Evolutionary conservation across 2,113 vertebrate genomes (phyloP).

Genomic region (Scytalopus superciliaris): DNA sequence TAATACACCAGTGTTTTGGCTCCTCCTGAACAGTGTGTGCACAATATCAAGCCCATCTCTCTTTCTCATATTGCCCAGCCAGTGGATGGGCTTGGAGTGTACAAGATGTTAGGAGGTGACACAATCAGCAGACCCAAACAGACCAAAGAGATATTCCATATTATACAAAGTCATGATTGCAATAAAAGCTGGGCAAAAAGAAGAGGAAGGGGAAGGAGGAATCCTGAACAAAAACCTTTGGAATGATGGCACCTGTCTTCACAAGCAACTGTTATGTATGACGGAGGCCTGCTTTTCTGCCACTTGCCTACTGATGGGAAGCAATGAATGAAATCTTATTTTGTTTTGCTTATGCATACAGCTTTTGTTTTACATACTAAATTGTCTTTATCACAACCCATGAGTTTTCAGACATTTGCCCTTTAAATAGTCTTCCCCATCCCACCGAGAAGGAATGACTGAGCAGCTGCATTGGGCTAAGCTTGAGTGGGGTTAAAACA

Average conservation of each 20-base stretch:
- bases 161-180: background rate
- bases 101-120: background rate
- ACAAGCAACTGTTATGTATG: rapidly evolving
- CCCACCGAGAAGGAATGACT: background rate
- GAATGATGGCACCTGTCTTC: background rate
- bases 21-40: background rate
- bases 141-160: background rate
- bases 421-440: background rate
- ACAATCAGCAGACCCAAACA: background rate
- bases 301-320: background rate
- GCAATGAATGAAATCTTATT: background rate
- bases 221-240: rapidly evolving
- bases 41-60: rapidly evolving
- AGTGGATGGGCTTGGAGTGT: background rate
- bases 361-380: background rate
- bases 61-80: background rate
- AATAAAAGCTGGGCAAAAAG: background rate
- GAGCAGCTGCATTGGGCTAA: background rate
- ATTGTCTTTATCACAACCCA: background rate
- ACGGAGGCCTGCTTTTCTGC: background rate
- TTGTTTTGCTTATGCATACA: background rate
- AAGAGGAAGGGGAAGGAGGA: background rate
- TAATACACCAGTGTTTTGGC: background rate
- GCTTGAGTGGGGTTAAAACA: background rate
- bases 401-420: background rate